phyloP scores from a whole-genome alignment of 2,797 vertebrate species.

The Chrosomus eos region DNA sequence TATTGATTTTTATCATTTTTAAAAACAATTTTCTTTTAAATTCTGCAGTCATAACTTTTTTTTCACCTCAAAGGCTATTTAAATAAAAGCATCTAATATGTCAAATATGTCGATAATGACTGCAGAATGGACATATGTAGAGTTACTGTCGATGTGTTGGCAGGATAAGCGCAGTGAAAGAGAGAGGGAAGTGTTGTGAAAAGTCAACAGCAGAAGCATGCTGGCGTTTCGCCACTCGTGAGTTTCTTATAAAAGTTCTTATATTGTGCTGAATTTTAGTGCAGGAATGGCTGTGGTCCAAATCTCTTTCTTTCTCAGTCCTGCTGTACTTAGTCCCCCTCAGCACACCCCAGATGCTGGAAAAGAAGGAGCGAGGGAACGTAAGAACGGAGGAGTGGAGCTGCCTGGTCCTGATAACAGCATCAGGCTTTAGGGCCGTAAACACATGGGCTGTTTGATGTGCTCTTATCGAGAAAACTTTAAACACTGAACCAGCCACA shows the following conservation, averaged over 20 bases:
- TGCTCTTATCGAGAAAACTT: constrained; percentile 79
- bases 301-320: constrained; percentile 59
- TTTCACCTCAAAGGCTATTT: neutral
- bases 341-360: constrained; percentile 24
- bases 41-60: neutral
- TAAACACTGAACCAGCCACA: constrained; percentile 66
- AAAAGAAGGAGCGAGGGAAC: neutral
- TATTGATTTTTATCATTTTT: neutral
- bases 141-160: neutral
- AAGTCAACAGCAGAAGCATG: neutral
- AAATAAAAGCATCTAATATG: neutral
- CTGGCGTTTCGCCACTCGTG: neutral
- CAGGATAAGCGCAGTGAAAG: neutral
- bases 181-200: neutral
- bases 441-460: constrained; percentile 80
- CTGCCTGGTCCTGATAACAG: constrained; percentile 84
- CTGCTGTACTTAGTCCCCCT: constrained; percentile 10
- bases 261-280: constrained; percentile 74
- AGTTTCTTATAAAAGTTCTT: constrained; percentile 52
- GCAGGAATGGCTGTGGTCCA: constrained; percentile 75
- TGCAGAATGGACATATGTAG: neutral
- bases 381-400: constrained; percentile 36
- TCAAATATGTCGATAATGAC: neutral
- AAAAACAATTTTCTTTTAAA: neutral
- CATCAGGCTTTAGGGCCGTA: constrained; percentile 74